Base-by-base conservation (phyloP, 2,797 vertebrate genomes). In the Allobates femoralis region DNA sequence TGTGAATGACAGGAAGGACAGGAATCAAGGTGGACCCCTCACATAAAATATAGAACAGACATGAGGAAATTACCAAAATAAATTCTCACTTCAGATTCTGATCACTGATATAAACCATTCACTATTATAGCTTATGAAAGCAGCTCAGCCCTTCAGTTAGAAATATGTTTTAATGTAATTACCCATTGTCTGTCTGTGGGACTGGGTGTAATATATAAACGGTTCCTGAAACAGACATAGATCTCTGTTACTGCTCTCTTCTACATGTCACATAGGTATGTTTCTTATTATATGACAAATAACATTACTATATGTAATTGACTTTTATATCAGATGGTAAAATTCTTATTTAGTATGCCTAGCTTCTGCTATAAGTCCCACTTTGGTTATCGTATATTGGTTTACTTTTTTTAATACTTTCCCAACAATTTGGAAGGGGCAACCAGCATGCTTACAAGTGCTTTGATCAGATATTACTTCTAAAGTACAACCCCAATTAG, bases 121-220 rank as follows among this genome's bases (percentile, higher is more conserved):
- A 81, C 46, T 58, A 58, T 75, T 88, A 55, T 77, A 28, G 60
- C 46, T 79, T 87, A 81, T 85, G 58, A 85, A 85, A 87, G 74
- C 82, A 80, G 34, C 26, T 34, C 37, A 66, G 69, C 56, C 83
- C 76, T 84, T 81, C 69, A 88, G 83, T 50, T 76, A 88, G 86
- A 88, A 88, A 88, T 88, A 88, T 88, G 86, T 88, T 85, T 85
- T 88, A 66, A 76, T 88, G 86, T 88, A 88, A 88, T 81, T 81
- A 85, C 86, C 51, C 58, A 41, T 81, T 88, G 78, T 81, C 86
- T 69, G 77, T 51, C 51, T 80, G 19, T 71, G n/a, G 67, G 66
- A 75, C 77, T 76, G 53, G 75, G 32, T 80, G 28, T 84, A 79
- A 84, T 79, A 80, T 87, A 87, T 88, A 69, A 78, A 81, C 32